Evolutionary conservation across 2,113 vertebrate species (phyloP).

Genomic region (Aramus guarauna): DNA sequence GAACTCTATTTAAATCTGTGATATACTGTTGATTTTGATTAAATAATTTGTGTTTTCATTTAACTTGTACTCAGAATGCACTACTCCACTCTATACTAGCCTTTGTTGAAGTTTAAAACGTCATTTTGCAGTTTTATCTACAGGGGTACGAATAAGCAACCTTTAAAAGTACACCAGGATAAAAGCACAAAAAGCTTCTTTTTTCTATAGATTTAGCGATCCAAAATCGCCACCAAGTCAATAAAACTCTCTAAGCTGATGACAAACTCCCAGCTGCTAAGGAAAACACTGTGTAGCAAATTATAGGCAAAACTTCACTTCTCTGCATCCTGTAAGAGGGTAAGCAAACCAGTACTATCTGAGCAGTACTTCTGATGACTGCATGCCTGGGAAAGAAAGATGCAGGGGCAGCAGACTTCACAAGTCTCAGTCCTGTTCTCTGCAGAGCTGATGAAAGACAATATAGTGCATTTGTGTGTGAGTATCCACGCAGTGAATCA

Average conservation of each 20-base stretch:
- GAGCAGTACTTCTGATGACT: background rate
- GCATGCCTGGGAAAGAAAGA: background rate
- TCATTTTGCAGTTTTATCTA: background rate
- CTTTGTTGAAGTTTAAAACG: background rate
- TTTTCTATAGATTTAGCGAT: background rate
- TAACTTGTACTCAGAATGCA: background rate
- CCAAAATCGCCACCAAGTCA: background rate
- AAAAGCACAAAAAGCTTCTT: background rate
- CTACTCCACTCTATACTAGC: background rate
- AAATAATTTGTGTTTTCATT: background rate
- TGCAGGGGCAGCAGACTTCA: background rate
- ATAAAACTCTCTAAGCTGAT: background rate
- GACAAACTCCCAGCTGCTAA: background rate
- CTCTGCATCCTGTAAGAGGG: background rate
- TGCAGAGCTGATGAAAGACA: conserved; percentile 13
- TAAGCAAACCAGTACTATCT: background rate
- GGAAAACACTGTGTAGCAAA: background rate
- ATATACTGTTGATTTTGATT: background rate
- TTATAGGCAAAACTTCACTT: background rate
- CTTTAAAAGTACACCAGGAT: background rate
- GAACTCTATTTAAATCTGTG: background rate
- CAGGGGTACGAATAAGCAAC: background rate
- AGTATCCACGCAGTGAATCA: background rate
- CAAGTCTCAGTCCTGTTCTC: background rate
- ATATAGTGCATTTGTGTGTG: background rate